phyloP scores from a whole-genome alignment of 92 coral and sea anemone genomes.

The Heliopora coerulea region DNA sequence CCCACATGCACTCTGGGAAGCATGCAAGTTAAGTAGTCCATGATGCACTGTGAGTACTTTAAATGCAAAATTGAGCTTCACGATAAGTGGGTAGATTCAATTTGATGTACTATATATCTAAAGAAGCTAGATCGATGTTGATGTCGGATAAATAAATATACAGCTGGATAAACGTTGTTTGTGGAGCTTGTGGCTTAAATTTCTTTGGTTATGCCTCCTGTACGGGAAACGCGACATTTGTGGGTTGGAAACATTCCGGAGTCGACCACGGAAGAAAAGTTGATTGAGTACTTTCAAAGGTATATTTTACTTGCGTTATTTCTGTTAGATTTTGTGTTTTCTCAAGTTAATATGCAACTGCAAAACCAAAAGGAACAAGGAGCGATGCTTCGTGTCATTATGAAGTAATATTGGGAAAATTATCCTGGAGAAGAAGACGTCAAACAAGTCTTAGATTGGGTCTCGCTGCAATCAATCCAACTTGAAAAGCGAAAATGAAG shows the following conservation, averaged over 20 bases:
- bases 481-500: no score
- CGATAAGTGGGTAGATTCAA: no score
- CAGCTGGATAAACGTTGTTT: neutral
- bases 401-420: no score
- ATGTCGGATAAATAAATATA: conserved; percentile 5
- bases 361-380: no score
- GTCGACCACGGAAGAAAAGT: conserved; percentile 83
- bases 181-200: neutral
- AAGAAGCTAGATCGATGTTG: neutral
- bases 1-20: no score
- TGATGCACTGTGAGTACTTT: no score
- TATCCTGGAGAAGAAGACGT: no score
- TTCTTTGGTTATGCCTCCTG: conserved; percentile 43
- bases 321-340: conserved; percentile 19
- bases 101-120: neutral
- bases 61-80: no score
- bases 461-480: no score
- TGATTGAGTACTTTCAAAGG: conserved; percentile 91
- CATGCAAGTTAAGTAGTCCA: no score
- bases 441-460: no score
- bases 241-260: conserved; percentile 99
- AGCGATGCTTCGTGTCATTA: neutral
- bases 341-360: neutral
- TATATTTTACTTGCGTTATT: conserved; percentile 2
- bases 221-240: conserved; percentile 97